These are phyloP conservation scores for Archilochus colubris DNA, from an alignment of 2,113 vertebrate species.

Conservation along the genomic window DNA sequence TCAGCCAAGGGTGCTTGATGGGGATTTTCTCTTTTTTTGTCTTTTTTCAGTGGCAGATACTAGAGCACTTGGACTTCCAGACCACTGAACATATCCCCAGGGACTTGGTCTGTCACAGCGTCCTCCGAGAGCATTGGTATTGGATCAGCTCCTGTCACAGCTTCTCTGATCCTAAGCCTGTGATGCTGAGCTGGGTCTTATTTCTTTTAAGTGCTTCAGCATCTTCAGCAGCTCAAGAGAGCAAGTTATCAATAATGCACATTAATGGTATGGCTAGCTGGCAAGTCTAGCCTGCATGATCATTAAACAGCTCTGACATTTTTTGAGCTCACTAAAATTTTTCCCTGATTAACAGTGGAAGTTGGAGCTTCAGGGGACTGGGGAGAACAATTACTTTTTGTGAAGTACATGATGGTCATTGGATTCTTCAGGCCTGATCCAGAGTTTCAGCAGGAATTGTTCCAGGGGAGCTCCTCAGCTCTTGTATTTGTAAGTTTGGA, in stretches of 20 bases:
- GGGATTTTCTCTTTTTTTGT: background rate
- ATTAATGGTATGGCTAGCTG: background rate
- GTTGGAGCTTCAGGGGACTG: background rate
- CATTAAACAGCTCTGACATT: background rate
- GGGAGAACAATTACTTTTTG: background rate
- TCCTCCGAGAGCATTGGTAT: fast-evolving
- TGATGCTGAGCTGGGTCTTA: background rate
- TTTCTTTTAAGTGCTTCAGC: background rate
- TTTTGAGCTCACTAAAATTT: background rate
- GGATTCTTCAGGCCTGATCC: background rate
- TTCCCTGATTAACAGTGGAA: background rate
- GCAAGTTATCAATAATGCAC: background rate
- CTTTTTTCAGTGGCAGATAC: background rate
- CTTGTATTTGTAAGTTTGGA: background rate
- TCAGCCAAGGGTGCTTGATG: background rate
- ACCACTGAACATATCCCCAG: background rate
- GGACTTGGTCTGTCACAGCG: background rate
- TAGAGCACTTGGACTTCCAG: background rate
- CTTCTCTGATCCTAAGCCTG: background rate
- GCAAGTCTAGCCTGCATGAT: background rate
- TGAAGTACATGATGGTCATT: background rate
- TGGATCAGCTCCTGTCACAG: background rate
- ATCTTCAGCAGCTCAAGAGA: background rate
- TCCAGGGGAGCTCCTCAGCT: background rate
- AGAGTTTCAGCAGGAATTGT: background rate